Evolutionary conservation across 2,797 vertebrate species (phyloP), one percentile per base, ranked within the genome.

Genomic region (Enteromius paludinosus): DNA sequence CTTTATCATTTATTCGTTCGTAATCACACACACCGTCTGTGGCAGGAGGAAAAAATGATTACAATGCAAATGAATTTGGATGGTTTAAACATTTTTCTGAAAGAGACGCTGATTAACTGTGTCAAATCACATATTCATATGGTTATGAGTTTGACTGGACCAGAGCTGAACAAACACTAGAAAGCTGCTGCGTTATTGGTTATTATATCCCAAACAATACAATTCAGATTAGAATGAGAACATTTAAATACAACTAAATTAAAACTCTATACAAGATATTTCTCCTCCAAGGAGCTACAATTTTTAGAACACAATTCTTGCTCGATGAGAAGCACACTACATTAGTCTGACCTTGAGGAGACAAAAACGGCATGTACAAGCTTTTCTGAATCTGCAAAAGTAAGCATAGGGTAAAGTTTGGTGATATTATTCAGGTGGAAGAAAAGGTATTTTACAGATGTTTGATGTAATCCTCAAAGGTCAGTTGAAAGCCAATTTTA

Each of bases 21-120:
- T 78, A 89, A 84, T 91, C 86, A 74, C 77, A 35, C 78, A 25
- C 25, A 70, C 41, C 62, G 89, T 91, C 89, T 83, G 73, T 79
- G 83, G 43, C 2, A 28, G 90, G 90, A 84, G 90, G 86, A 89
- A 82, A 84, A 89, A 89, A 90, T 87, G 86, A 90, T 90, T 85
- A 88, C 79, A 68, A 83, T 78, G 82, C 85, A 89, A 90, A 89
- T 85, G 43, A 81, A 87, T 80, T 64, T 87, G 62, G 74, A 82
- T 59, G 71, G 75, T 87, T 81, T 52, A 61, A 52, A 49, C 20
- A 47, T 86, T 87, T 88, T 86, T 83, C 87, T 89, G 85, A 77
- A 69, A 89, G 89, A 87, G 47, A 87, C 85, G 43, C 71, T 78
- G 90, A 90, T 93, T 91, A 91, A 88, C 79, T 72, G 38, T 76